Evolutionary conservation across 1,140 invertebrate species (phyloP), one percentile per base, ranked within the genome.

Genomic region (Leptopilina clavipes): DNA sequence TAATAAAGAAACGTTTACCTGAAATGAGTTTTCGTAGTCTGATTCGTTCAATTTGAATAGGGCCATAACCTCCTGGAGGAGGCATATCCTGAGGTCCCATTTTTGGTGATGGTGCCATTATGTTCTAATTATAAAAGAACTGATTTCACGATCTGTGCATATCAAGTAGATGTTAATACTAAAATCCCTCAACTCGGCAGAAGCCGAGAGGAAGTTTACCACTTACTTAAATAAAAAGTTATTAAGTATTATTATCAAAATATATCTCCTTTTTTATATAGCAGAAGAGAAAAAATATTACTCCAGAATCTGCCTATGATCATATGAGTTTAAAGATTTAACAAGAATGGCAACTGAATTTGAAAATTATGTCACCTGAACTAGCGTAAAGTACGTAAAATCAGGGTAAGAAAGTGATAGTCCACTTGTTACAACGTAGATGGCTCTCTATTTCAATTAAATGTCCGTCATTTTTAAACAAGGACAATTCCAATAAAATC

Each of bases 61-160:
- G 92, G 80, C 92, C 92, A 88, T 96, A 98, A 71, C 96, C 97
- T 79, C 96, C 96, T 71, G 92, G 89, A 78, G 96, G 96, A 83
- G 97, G 96, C 92, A 97, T 91, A 91, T 98, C 97, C 90, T 98
- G 97, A 8, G 81, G 76, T 18, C 80, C 80, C 18, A 74, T 74
- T 77, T 80, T 83, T 14, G 72, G 11, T 25, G 79, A 0, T 9
- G 77, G 54, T n/a, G 73, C 78, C 82, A 83, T 84, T 19, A 18
- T 73, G 14, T n/a, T 59, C 19, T 59, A 22, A 59, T 25, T 59
- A 25, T 11, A 19, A 31, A 25, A 25, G 19, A 59, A 22, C 25
- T 8, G 19, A 65, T n/a, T 65, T 31, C 25, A 31, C 25, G 19
- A 65, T 10, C 22, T 31, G 12, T 1, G 12, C 59, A 65, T 65